phyloP scores from a whole-genome alignment of 2,888 invertebrate species.

The Limnephilus lunatus region DNA sequence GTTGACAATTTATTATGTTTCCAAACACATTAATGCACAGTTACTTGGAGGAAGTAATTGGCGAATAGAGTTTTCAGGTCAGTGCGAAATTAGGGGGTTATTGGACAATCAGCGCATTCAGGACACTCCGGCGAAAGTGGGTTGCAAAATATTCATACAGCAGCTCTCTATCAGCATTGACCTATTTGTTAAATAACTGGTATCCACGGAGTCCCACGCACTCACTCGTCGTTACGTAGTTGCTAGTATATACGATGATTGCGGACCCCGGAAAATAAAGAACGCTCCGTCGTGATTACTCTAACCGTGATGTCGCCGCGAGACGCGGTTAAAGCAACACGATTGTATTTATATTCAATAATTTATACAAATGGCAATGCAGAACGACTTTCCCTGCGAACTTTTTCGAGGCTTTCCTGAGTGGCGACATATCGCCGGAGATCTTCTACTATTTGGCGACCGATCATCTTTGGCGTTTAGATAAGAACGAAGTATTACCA shows the following conservation, averaged over 20 bases:
- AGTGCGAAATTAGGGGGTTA: not conserved
- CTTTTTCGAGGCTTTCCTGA: no score
- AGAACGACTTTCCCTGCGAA: no score
- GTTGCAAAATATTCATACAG: not conserved
- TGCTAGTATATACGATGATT: not conserved
- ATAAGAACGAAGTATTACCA: no score
- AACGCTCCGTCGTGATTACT: not conserved
- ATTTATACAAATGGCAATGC: no score
- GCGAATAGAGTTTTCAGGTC: conserved; percentile 19
- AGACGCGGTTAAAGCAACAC: not conserved
- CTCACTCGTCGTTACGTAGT: not conserved
- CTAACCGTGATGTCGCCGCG: not conserved
- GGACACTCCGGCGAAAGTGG: conserved; percentile 25
- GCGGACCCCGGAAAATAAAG: not conserved
- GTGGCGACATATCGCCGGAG: no score
- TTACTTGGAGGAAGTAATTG: not conserved
- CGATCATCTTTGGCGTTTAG: no score
- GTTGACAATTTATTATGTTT: conserved; percentile 11
- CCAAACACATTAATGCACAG: not conserved
- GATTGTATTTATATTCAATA: not conserved
- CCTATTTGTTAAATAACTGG: conserved; percentile 3
- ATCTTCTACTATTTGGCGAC: no score
- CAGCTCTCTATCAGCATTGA: not conserved
- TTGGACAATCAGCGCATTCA: conserved; percentile 23
- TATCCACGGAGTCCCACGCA: conserved; percentile 19